A percentile compares a stretch with the other conserved stretches of the same genome.
Conservation (phyloP, 2,888 invertebrate genomes). For the Oxystoma pomonae region DNA sequence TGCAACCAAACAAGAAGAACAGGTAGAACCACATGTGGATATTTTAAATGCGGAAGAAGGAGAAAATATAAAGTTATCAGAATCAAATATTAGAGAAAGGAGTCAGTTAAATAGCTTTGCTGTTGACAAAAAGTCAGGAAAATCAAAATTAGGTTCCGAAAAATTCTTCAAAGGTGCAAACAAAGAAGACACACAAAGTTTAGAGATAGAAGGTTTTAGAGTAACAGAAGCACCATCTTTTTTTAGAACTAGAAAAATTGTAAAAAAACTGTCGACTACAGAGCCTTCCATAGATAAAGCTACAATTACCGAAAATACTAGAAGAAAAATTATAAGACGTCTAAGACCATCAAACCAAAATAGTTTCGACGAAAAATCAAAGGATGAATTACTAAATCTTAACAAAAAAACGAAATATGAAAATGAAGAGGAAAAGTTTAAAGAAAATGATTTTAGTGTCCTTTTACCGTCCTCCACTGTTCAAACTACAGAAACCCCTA, state of each 20-base stretch:
- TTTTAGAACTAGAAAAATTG: conserved; percentile 41
- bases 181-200: background rate
- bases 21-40: conserved; percentile 29
- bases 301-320: conserved; percentile 22
- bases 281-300: conserved; percentile 16
- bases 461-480: background rate
- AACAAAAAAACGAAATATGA: background rate
- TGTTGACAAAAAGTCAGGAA: conserved; percentile 24
- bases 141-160: background rate
- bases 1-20: conserved; percentile 19
- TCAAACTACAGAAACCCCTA: background rate
- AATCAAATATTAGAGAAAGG: conserved; percentile 46
- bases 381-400: background rate
- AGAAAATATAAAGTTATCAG: conserved; percentile 47
- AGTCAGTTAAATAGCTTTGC: conserved; percentile 38
- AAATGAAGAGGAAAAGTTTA: background rate
- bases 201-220: conserved; percentile 1
- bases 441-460: background rate
- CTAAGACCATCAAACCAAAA: conserved; percentile 31
- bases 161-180: background rate
- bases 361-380: background rate
- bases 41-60: conserved; percentile 38
- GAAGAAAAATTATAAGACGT: conserved; percentile 38
- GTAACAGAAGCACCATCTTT: conserved; percentile 34
- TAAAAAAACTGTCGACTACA: conserved; percentile 36